Base-by-base conservation (phyloP, 2,888 invertebrate species). In the Xylota segnis region DNA sequence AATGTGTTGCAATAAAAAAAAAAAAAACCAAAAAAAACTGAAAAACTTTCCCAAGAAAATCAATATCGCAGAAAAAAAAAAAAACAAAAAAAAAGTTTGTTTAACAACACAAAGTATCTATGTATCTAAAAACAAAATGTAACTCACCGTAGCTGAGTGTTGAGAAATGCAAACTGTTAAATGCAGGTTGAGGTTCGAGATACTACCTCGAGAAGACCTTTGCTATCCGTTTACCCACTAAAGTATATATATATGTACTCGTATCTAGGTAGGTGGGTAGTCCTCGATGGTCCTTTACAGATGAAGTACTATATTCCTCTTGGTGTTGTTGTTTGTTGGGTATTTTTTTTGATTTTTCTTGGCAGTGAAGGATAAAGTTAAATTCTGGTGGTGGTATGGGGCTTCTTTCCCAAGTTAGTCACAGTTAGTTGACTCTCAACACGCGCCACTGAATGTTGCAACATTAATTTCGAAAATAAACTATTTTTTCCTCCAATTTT, bases 91-190 rank as follows among this genome's bases (percentile, higher is more conserved):
- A 16, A 16, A 23, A 45, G 10, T 45, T 63, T 18, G 32, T 63
- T 63, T 29, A 52, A 27, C 23, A 23, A 23, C 3, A 23, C 3
- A 23, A 23, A 2, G 23, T 23, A 23, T 23, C 23, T 23, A n/a
- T n/a, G n/a, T n/a, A n/a, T n/a, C n/a, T n/a, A 1, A 32, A 5
- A 56, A 56, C 27, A 27, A n/a, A 4, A 10, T 4, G 3, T 16
- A 82, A 71, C 82, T 83, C 27, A 83, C 82, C 65, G 45, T 34
- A 56, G 27, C 32, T 27, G 45, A 43, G 40, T 32, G 61, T 50
- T 74, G 45, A 27, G 16, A 75, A 70, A 82, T 82, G 70, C 63
- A 75, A 65, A 32, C 29, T 47, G 18, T 47, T 77, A 77, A 83
- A 83, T 83, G 72, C 83, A 66, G 52, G 43, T 72, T 63, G 29